Evolutionary conservation across 1,140 invertebrate species (phyloP).

Genomic region (Sinonovacula constricta): DNA sequence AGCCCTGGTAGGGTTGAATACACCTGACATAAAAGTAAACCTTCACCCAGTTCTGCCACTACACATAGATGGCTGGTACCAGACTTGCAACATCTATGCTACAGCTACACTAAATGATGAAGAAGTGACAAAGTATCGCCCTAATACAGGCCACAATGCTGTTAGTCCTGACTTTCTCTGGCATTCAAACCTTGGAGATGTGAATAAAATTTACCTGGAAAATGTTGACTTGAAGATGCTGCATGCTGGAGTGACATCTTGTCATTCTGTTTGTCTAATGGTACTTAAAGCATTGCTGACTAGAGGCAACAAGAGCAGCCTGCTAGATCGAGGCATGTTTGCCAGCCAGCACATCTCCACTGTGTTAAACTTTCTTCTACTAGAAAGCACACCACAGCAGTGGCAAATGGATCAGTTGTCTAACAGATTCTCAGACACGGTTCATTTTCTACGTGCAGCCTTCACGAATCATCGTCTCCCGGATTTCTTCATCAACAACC

Average conservation of each 20-base stretch:
- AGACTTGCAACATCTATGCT: constrained; percentile 48
- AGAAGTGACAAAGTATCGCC: constrained; percentile 39
- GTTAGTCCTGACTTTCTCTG: constrained; percentile 58
- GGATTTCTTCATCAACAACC: constrained; percentile 68
- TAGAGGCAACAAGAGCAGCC: constrained; percentile 47
- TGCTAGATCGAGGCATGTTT: constrained; percentile 64
- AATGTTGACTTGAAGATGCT: constrained; percentile 53
- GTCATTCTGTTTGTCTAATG: constrained; percentile 62
- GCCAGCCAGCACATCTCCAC: constrained; percentile 59
- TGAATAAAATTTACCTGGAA: constrained; percentile 54
- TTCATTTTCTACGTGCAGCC: constrained; percentile 65
- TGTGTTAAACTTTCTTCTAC: constrained; percentile 64
- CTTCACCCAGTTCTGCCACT: constrained; percentile 66
- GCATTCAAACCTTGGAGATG: constrained; percentile 56
- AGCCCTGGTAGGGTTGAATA: constrained; percentile 61
- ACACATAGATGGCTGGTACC: constrained; percentile 51
- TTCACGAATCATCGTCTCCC: constrained; percentile 62
- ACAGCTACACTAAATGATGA: neutral
- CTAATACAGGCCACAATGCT: neutral
- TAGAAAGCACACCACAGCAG: constrained; percentile 62
- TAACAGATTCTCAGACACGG: constrained; percentile 67
- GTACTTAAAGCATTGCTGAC: constrained; percentile 68
- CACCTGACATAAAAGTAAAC: constrained; percentile 62
- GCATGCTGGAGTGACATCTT: constrained; percentile 50
- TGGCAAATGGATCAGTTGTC: constrained; percentile 64